Conservation (phyloP, 2,888 invertebrate genomes). For the Sarcophaga subvicina region DNA sequence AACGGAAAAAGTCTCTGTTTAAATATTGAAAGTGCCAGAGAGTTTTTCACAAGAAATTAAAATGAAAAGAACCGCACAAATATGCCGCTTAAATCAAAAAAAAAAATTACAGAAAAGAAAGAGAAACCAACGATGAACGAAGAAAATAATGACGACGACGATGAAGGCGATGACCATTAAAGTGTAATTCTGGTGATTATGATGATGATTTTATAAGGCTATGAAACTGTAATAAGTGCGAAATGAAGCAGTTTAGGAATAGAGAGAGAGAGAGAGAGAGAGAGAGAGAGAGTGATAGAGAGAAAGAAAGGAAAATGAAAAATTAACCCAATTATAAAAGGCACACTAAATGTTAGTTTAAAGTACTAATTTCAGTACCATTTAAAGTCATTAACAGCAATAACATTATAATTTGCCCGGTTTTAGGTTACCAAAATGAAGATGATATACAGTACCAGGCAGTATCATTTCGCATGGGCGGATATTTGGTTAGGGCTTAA, state of each 20-base stretch:
- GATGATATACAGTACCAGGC: not conserved
- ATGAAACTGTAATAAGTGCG: not conserved
- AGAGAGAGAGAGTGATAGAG: not conserved
- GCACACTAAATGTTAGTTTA: constrained; percentile 4
- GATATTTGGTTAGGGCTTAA: not conserved
- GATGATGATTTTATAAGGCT: not conserved
- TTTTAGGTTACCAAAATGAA: not conserved
- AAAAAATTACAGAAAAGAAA: not conserved
- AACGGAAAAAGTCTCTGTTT: constrained; percentile 34
- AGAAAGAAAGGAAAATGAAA: constrained; percentile 15
- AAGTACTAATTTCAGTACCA: constrained; percentile 36
- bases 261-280: not conserved
- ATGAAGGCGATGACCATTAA: not conserved
- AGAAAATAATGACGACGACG: not conserved
- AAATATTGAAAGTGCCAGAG: not conserved
- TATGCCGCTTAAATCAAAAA: not conserved
- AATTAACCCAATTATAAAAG: constrained; percentile 66
- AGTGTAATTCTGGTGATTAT: not conserved
- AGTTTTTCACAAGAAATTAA: constrained; percentile 9
- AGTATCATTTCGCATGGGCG: not conserved
- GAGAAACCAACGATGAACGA: not conserved
- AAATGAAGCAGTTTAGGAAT: constrained; percentile 32
- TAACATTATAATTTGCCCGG: constrained; percentile 16
- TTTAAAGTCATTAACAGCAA: constrained; percentile 43
- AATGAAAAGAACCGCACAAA: constrained; percentile 9